Percentiles rank a stretch among this genome's conserved stretches.
These are phyloP conservation scores for Diacarnus erythraeanus DNA, from an alignment of 37 sponge, comb jelly and placozoan species.

Conservation along the genomic window DNA sequence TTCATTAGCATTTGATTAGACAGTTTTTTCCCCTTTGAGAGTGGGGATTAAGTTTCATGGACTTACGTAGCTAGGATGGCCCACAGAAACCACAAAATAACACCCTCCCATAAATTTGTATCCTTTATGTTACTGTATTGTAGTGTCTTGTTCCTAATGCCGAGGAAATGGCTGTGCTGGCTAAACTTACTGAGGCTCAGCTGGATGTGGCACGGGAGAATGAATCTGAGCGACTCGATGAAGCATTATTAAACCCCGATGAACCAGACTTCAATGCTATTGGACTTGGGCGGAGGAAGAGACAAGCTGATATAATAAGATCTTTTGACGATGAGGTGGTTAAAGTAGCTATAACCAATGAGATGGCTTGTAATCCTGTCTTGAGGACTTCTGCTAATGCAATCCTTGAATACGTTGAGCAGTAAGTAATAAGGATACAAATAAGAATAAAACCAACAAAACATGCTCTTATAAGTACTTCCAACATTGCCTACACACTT, in stretches of 20 bases:
- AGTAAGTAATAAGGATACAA: too few species aligned
- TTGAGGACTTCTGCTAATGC: not conserved
- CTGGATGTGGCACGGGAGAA: not conserved
- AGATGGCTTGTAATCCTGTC: conserved; percentile 13
- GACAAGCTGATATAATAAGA: not conserved
- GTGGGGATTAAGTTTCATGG: too few species aligned
- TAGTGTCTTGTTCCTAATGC: conserved; percentile 11
- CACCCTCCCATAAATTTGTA: not conserved
- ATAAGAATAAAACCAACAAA: too few species aligned
- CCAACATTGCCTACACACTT: too few species aligned
- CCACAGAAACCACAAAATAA: too few species aligned
- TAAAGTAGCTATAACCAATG: not conserved
- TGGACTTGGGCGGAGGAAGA: not conserved
- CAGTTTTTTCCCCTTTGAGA: too few species aligned
- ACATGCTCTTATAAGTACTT: too few species aligned
- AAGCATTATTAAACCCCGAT: not conserved
- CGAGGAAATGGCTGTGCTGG: not conserved
- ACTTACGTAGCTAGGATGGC: too few species aligned
- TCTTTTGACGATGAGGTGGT: not conserved
- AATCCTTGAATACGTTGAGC: not conserved
- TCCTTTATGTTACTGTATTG: not conserved
- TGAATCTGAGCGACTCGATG: not conserved
- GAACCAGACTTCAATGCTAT: not conserved
- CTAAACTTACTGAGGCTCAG: not conserved
- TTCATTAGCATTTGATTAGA: too few species aligned